Evolutionary conservation across 2,888 invertebrate species (phyloP).

Genomic region (Tribolium freemani): DNA sequence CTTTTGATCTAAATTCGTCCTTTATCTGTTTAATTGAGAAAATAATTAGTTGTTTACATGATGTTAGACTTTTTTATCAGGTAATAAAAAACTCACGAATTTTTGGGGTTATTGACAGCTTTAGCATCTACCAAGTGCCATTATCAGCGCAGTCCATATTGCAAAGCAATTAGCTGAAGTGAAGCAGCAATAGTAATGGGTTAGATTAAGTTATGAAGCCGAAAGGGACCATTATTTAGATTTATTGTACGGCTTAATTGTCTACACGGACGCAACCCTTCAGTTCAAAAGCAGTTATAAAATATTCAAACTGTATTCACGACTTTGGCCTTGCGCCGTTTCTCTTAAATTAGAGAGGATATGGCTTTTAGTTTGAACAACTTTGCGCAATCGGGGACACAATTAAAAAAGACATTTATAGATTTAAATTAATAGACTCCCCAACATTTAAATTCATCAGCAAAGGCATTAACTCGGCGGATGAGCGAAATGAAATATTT

Average conservation of each 20-base stretch:
- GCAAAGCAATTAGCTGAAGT: slow-evolving; percentile 55
- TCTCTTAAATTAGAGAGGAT: slow-evolving; percentile 44
- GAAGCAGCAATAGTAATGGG: slow-evolving; percentile 54
- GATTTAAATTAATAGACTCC: not conserved
- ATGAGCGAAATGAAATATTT: not conserved
- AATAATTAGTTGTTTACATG: slow-evolving; percentile 13
- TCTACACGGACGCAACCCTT: slow-evolving; percentile 59
- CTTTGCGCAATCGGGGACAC: slow-evolving; percentile 19
- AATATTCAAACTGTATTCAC: slow-evolving; percentile 59
- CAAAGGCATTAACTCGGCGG: too few relatives aligned
- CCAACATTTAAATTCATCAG: not conserved
- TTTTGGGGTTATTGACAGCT: slow-evolving; percentile 44
- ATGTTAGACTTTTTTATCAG: not conserved
- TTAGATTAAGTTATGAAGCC: slow-evolving; percentile 62
- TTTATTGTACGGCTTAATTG: slow-evolving; percentile 63
- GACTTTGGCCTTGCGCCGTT: slow-evolving; percentile 50
- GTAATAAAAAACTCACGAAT: slow-evolving; percentile 20
- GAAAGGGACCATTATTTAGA: slow-evolving; percentile 62
- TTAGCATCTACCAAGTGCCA: slow-evolving; percentile 44
- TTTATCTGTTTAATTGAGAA: slow-evolving; percentile 19
- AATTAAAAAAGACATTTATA: slow-evolving; percentile 8
- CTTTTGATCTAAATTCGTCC: slow-evolving; percentile 7
- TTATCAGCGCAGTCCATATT: slow-evolving; percentile 49
- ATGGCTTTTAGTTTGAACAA: slow-evolving; percentile 13
- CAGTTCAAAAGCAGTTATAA: slow-evolving; percentile 58